Conservation (phyloP, 2,113 vertebrate genomes). For the Sula dactylatra region DNA sequence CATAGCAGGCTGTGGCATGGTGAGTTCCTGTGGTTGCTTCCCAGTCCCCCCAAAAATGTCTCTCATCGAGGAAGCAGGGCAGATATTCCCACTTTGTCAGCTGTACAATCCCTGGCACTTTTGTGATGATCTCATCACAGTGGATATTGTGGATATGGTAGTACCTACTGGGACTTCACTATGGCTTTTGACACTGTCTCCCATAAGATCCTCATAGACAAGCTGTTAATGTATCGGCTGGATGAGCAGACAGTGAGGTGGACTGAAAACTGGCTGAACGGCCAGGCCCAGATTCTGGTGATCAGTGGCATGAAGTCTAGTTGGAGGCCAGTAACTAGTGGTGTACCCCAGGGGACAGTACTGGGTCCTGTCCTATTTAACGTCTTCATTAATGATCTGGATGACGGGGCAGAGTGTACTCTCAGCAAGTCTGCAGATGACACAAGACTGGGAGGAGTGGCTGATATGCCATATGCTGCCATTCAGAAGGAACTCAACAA, state of each 20-base stretch:
- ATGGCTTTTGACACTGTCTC: not conserved
- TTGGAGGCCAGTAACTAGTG: not conserved
- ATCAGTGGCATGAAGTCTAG: not conserved
- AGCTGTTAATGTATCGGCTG: not conserved
- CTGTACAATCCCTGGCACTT: not conserved
- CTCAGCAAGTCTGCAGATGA: not conserved
- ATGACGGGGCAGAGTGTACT: not conserved
- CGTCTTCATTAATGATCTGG: not conserved
- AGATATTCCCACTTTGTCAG: not conserved
- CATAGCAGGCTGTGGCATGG: not conserved
- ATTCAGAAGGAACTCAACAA: not conserved
- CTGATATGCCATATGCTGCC: not conserved
- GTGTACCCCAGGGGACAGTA: not conserved
- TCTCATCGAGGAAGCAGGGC: not conserved
- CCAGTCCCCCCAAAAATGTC: not conserved
- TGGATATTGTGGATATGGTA: not conserved
- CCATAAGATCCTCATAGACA: not conserved
- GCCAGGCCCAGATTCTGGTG: not conserved
- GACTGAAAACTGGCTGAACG: not conserved
- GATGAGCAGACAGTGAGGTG: not conserved
- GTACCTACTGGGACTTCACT: not conserved
- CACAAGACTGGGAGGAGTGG: not conserved
- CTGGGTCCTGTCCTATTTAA: not conserved
- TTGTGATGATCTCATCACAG: not conserved
- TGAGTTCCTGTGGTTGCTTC: not conserved